Percentiles rank a stretch among this genome's conserved stretches.
Evolutionary conservation across 1,140 invertebrate genomes (phyloP).

Genomic region (Trichogramma pretiosum): DNA sequence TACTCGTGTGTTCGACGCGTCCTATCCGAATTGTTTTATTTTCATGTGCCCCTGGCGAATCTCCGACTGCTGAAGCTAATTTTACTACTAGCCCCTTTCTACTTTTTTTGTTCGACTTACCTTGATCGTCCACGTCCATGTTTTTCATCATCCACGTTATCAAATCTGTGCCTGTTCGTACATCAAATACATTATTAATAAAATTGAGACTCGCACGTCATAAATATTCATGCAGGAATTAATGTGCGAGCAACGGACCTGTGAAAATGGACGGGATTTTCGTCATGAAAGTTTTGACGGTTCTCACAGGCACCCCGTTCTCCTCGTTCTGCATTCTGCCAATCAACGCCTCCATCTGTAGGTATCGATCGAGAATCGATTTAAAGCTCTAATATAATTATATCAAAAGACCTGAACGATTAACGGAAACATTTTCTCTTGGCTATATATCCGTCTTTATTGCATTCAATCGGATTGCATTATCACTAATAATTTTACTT

Average conservation of each 20-base stretch:
- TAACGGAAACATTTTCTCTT: too few species aligned
- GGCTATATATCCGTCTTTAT: too few species aligned
- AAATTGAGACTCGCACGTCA: background rate
- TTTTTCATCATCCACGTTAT: conserved; percentile 91
- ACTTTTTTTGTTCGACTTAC: conserved; percentile 42
- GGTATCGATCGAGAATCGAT: too few species aligned
- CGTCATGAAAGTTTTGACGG: conserved; percentile 97
- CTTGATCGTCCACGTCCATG: conserved; percentile 84
- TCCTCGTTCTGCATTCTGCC: conserved; percentile 95
- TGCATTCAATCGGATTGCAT: too few species aligned
- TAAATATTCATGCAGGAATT: background rate
- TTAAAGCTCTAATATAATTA: too few species aligned
- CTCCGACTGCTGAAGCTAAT: too few species aligned
- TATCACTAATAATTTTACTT: too few species aligned
- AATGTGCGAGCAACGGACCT: conserved; percentile 46
- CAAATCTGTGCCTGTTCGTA: conserved; percentile 66
- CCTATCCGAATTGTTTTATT: too few species aligned
- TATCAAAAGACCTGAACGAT: too few species aligned
- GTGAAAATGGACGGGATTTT: conserved; percentile 95
- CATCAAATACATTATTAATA: conserved; percentile 4
- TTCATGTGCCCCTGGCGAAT: too few species aligned
- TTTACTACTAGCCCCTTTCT: too few species aligned
- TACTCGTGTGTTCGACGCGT: too few species aligned
- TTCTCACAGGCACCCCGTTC: conserved; percentile 87
- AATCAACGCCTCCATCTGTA: conserved; percentile 91